phyloP scores from a whole-genome alignment of 2,797 vertebrate genomes.

The Chelmon rostratus region DNA sequence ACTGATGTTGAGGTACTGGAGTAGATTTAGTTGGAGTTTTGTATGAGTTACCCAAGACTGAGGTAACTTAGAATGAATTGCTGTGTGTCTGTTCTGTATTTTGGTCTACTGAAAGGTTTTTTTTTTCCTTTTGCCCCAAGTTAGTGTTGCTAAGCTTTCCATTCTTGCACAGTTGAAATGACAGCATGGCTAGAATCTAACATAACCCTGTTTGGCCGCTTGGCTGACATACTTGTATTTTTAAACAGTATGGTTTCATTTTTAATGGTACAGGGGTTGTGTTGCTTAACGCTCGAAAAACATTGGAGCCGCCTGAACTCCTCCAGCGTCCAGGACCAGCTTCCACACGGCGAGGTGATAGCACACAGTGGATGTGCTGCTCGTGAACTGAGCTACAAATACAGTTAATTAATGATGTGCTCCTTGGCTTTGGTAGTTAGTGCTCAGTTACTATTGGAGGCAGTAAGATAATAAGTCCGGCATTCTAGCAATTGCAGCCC shows the following conservation, averaged over 20 bases:
- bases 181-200: background rate
- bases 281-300: background rate
- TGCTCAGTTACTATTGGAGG: background rate
- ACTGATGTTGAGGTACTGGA: background rate
- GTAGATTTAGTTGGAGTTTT: constrained; percentile 5
- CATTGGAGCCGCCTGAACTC: background rate
- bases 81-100: background rate
- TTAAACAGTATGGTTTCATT: background rate
- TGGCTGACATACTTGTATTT: background rate
- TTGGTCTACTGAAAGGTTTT: background rate
- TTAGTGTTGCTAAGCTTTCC: no score
- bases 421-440: background rate
- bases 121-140: no score
- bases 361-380: background rate
- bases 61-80: background rate
- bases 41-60: background rate
- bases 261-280: background rate
- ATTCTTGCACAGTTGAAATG: background rate
- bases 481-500: background rate
- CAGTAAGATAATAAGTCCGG: background rate
- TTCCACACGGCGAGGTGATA: no score
- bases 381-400: background rate
- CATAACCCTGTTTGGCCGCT: background rate
- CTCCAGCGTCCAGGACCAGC: background rate
- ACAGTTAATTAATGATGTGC: background rate